phyloP scores from a whole-genome alignment of 2,113 vertebrate genomes.

The Elgaria multicarinata region DNA sequence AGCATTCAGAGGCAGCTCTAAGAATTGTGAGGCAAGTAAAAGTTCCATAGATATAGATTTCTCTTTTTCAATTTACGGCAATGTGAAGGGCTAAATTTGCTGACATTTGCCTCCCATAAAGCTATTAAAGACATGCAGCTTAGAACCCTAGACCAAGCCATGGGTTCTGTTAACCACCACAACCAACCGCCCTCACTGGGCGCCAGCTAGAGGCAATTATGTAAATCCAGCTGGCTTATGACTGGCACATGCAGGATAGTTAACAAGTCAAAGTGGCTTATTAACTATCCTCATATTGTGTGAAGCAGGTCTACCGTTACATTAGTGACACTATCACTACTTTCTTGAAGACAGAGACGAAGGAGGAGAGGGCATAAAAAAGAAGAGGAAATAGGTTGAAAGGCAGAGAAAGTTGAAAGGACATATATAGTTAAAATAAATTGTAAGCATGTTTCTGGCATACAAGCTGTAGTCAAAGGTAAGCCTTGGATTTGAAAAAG shows the following conservation, averaged over 20 bases:
- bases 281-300: too few relatives aligned
- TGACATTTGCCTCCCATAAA: neutral
- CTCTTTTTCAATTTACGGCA: neutral
- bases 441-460: neutral
- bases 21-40: neutral
- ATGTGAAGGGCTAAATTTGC: too few relatives aligned
- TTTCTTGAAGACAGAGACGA: neutral
- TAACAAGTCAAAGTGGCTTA: too few relatives aligned
- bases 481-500: neutral
- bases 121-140: neutral
- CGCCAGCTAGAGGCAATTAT: too few relatives aligned
- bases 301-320: neutral
- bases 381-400: neutral
- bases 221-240: too few relatives aligned
- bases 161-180: too few relatives aligned
- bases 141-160: too few relatives aligned
- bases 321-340: neutral
- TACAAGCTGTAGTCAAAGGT: neutral
- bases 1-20: neutral
- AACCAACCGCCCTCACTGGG: too few relatives aligned
- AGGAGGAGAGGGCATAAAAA: neutral
- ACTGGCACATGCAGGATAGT: too few relatives aligned
- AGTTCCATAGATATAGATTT: neutral
- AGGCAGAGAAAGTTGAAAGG: neutral
- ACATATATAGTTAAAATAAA: neutral